These are phyloP conservation scores for Phengaris arion DNA, from an alignment of 2,888 invertebrate species.

Conservation along the genomic window DNA sequence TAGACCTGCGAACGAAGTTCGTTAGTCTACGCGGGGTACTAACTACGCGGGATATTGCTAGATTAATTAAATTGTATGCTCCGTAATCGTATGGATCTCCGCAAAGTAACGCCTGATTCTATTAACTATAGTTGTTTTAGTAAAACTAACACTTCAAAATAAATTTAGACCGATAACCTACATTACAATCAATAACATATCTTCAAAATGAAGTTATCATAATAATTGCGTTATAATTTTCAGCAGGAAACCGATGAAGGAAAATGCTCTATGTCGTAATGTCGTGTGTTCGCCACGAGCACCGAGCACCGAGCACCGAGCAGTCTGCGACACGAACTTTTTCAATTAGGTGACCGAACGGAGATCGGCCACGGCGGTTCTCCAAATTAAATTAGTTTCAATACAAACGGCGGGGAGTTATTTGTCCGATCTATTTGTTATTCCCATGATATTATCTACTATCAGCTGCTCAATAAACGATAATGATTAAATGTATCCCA, in stretches of 20 bases:
- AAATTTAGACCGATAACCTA: not conserved
- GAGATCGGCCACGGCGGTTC: constrained; percentile 45
- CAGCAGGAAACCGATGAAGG: not conserved
- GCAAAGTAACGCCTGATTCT: no score
- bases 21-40: no score
- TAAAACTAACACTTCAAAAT: not conserved
- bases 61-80: no score
- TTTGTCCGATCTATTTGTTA: constrained; percentile 18
- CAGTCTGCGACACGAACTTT: constrained; percentile 59
- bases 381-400: constrained; percentile 69
- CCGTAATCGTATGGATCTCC: no score
- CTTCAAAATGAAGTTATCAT: not conserved
- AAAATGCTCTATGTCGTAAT: not conserved
- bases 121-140: not conserved
- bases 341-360: constrained; percentile 65
- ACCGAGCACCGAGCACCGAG: constrained; percentile 39
- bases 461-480: not conserved
- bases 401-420: constrained; percentile 38
- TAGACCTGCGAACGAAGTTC: no score
- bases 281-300: constrained; percentile 38
- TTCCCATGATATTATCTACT: not conserved
- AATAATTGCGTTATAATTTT: not conserved
- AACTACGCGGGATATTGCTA: no score
- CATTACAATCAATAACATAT: no score
- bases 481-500: not conserved